phyloP scores from a whole-genome alignment of 2,797 vertebrate genomes.

The Denticeps clupeoides region DNA sequence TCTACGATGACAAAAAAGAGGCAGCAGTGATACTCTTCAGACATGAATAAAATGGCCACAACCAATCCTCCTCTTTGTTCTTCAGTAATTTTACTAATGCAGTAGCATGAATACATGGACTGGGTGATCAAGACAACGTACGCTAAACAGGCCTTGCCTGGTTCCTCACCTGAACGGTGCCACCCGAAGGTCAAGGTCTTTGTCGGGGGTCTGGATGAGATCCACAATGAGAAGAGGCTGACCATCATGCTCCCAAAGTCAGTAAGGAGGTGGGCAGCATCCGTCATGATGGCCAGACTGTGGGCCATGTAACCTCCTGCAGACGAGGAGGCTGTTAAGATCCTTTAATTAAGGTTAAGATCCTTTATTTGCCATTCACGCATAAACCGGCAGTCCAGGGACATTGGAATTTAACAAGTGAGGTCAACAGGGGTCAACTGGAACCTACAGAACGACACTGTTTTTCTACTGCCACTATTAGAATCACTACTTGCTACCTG shows the following conservation, averaged over 20 bases:
- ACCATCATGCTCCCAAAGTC: slow-evolving; percentile 92
- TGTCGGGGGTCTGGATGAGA: slow-evolving; percentile 77
- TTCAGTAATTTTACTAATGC: background rate
- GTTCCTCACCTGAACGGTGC: slow-evolving; percentile 79
- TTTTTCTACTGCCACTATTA: no score
- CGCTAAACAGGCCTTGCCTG: background rate
- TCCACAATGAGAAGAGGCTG: slow-evolving; percentile 93
- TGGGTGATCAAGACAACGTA: background rate
- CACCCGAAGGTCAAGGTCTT: slow-evolving; percentile 89
- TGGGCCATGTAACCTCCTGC: slow-evolving; percentile 88
- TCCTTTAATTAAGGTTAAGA: background rate
- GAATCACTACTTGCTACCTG: no score
- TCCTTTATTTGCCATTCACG: background rate
- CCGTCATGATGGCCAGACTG: slow-evolving; percentile 95
- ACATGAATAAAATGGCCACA: no score
- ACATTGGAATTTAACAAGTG: background rate
- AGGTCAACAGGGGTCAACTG: background rate
- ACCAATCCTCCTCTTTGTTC: no score
- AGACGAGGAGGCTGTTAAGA: slow-evolving; percentile 2
- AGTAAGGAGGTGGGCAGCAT: slow-evolving; percentile 84
- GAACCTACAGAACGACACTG: background rate
- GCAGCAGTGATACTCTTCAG: background rate
- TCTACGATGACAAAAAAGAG: slow-evolving; percentile 50
- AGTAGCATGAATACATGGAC: background rate
- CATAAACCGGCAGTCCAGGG: no score